A percentile compares a stretch with the other conserved stretches of the same genome.
These are phyloP conservation scores for Nephrocerus scutellatus DNA, from an alignment of 2,888 invertebrate species.

Conservation along the genomic window DNA sequence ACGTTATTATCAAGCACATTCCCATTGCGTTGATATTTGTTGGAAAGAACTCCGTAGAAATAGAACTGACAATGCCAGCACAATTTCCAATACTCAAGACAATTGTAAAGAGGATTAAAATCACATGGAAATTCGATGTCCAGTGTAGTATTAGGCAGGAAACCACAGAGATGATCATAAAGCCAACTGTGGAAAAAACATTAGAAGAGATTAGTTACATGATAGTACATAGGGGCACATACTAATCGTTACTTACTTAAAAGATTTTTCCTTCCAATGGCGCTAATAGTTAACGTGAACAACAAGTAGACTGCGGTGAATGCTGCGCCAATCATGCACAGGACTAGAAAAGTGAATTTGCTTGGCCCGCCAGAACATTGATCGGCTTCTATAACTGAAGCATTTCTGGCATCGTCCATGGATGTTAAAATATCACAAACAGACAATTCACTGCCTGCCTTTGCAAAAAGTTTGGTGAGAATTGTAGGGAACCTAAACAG, in stretches of 20 bases:
- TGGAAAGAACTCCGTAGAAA: conserved; percentile 51
- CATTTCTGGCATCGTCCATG: conserved; percentile 14
- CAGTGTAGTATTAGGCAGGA: conserved; percentile 55
- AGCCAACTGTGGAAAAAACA: conserved; percentile 13
- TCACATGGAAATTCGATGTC: conserved; percentile 51
- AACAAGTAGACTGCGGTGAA: conserved; percentile 59
- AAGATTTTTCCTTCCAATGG: conserved; percentile 54
- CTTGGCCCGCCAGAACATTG: background rate
- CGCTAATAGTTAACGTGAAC: conserved; percentile 57
- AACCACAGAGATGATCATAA: conserved; percentile 50
- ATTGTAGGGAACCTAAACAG: conserved; percentile 38
- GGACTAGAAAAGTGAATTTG: conserved; percentile 59
- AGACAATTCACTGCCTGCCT: conserved; percentile 40
- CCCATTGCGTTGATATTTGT: conserved; percentile 41
- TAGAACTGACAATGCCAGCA: conserved; percentile 50
- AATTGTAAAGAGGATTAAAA: conserved; percentile 52
- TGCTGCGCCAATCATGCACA: conserved; percentile 59
- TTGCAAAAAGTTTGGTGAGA: conserved; percentile 35
- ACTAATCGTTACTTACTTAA: conserved; percentile 45
- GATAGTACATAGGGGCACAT: no score
- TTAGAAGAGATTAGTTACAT: no score
- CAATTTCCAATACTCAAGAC: conserved; percentile 51
- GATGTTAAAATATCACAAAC: conserved; percentile 29
- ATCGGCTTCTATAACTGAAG: background rate
- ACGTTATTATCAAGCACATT: conserved; percentile 24